Percentiles rank a stretch among this genome's conserved stretches.
These are phyloP conservation scores for Microtus obscurus DNA, from an alignment of 2,797 vertebrate species.

Conservation along the genomic window DNA sequence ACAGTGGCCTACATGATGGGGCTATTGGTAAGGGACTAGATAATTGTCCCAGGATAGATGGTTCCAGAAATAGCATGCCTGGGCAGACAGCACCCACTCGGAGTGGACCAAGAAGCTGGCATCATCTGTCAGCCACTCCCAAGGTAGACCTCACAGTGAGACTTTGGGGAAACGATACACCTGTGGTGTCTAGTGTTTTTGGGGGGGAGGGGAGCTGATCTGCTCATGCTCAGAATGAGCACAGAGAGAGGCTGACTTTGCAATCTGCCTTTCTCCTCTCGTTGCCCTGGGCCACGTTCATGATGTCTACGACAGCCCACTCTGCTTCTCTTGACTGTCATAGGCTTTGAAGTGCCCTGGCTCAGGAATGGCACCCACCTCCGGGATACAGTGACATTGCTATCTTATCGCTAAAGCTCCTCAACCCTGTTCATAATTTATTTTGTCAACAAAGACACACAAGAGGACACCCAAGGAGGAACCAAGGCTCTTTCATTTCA, in stretches of 20 bases:
- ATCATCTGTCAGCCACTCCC: background rate
- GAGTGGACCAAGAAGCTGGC: too few species aligned
- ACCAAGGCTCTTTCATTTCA: background rate
- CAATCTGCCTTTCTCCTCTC: background rate
- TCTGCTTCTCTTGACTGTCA: background rate
- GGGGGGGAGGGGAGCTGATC: background rate
- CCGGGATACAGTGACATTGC: background rate
- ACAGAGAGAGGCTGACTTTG: background rate
- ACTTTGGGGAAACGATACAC: background rate
- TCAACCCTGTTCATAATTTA: background rate
- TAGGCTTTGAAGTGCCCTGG: background rate
- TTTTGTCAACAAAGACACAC: conserved; percentile 16
- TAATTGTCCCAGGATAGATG: background rate
- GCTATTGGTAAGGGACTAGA: background rate
- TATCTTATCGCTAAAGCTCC: background rate
- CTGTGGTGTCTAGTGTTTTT: too few species aligned
- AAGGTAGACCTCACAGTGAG: background rate
- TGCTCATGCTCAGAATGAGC: background rate
- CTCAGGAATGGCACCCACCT: background rate
- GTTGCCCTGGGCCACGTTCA: background rate
- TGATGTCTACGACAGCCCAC: background rate
- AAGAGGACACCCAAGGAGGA: background rate
- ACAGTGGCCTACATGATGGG: background rate
- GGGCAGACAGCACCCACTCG: background rate
- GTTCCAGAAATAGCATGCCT: background rate